Conservation (phyloP, 2,797 vertebrate genomes). For the Myotis myotis region DNA sequence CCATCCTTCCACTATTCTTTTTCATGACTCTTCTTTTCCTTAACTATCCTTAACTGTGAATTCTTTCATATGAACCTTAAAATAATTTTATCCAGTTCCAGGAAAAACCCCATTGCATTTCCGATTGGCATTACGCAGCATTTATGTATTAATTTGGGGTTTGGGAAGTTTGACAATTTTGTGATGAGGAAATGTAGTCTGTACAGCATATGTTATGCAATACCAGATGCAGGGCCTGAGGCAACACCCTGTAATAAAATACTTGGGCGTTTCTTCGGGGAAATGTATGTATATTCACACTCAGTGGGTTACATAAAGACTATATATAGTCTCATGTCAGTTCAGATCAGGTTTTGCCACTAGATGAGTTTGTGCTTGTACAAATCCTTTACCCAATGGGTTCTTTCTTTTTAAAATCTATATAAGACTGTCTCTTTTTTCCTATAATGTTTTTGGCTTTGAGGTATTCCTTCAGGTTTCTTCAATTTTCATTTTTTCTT, state of each 20-base stretch:
- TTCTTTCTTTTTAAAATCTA: background rate
- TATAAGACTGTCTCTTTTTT: background rate
- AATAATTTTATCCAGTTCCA: slow-evolving; percentile 22
- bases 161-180: slow-evolving; percentile 6
- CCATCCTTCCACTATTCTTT: slow-evolving; percentile 19
- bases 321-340: background rate
- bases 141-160: slow-evolving; percentile 29
- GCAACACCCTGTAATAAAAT: background rate
- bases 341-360: slow-evolving; percentile 45
- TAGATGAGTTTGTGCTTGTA: slow-evolving; percentile 44
- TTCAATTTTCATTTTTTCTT: slow-evolving; percentile 29
- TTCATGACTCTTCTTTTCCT: slow-evolving; percentile 26
- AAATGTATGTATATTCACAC: slow-evolving; percentile 37
- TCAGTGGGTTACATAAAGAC: slow-evolving; percentile 33
- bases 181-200: background rate
- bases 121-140: slow-evolving; percentile 12
- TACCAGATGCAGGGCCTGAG: background rate
- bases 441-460: slow-evolving; percentile 17
- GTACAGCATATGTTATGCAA: background rate
- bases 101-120: background rate
- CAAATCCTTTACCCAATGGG: background rate
- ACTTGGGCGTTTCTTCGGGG: slow-evolving; percentile 33
- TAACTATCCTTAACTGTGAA: slow-evolving; percentile 55
- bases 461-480: background rate
- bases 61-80: slow-evolving; percentile 47